phyloP scores from a whole-genome alignment of 2,113 vertebrate species.

The Salvelinus namaycush region DNA sequence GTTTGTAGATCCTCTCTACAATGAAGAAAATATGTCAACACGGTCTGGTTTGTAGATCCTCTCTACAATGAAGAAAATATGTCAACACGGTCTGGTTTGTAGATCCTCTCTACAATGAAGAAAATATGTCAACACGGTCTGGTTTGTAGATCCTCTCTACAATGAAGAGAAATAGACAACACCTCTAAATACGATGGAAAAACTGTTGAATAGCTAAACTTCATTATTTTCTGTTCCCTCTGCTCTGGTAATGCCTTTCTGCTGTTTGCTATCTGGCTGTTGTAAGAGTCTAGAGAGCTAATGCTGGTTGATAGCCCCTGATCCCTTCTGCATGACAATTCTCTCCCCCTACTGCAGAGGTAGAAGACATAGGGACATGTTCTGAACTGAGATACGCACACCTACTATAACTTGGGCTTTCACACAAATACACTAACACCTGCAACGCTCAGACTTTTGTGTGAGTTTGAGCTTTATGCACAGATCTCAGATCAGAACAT shows the following conservation, averaged over 20 bases:
- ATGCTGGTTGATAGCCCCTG: slow-evolving; percentile 23
- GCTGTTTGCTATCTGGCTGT: slow-evolving; percentile 39
- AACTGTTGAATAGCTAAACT: slow-evolving; percentile 6
- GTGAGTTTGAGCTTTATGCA: neutral
- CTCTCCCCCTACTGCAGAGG: neutral
- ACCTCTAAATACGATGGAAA: neutral
- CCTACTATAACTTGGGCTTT: neutral
- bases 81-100: neutral
- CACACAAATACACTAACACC: neutral
- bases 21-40: neutral
- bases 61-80: no score
- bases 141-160: neutral
- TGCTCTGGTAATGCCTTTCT: slow-evolving; percentile 10
- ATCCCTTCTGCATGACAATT: slow-evolving; percentile 44
- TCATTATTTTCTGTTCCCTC: slow-evolving; percentile 21
- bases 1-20: no score
- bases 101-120: neutral
- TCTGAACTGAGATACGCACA: slow-evolving; percentile 41
- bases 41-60: neutral
- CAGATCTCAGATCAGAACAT: slow-evolving; percentile 38
- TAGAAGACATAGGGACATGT: slow-evolving; percentile 19
- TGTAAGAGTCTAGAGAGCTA: slow-evolving; percentile 22
- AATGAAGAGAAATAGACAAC: no score
- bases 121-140: neutral
- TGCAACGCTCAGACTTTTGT: neutral